A percentile compares a stretch with the other conserved stretches of the same genome.
phyloP scores from a whole-genome alignment of 1,140 invertebrate species.

The Pollicipes pollicipes region DNA sequence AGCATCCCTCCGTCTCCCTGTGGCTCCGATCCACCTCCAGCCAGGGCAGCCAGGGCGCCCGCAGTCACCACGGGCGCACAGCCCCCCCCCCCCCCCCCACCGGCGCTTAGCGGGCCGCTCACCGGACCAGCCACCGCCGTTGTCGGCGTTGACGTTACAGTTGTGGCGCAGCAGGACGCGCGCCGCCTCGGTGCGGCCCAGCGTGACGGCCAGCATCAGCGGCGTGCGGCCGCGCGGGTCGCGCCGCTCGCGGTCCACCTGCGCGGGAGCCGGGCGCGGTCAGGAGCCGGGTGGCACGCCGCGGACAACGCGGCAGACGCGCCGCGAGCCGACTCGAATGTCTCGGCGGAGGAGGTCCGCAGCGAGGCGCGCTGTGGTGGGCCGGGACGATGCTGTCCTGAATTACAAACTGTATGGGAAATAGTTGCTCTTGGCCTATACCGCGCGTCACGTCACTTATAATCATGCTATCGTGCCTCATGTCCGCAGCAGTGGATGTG shows the following conservation, averaged over 20 bases:
- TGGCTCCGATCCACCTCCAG: too few relatives aligned
- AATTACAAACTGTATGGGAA: not conserved
- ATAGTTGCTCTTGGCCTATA: not conserved
- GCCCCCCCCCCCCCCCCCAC: too few relatives aligned
- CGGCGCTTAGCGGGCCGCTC: too few relatives aligned
- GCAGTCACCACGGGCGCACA: too few relatives aligned
- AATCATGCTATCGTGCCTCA: too few relatives aligned
- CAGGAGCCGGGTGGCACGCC: not conserved
- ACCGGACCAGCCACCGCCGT: slow-evolving; percentile 82
- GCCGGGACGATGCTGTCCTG: slow-evolving; percentile 1
- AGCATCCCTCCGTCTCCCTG: too few relatives aligned
- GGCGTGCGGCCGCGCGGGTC: slow-evolving; percentile 81
- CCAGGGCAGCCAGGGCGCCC: too few relatives aligned
- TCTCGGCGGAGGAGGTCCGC: slow-evolving; percentile 1
- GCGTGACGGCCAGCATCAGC: slow-evolving; percentile 73
- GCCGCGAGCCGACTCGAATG: too few relatives aligned
- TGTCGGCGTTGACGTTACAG: slow-evolving; percentile 83
- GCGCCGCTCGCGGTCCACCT: slow-evolving; percentile 61
- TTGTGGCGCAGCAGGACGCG: slow-evolving; percentile 59
- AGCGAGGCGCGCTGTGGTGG: not conserved
- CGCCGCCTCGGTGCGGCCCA: slow-evolving; percentile 64
- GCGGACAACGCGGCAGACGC: too few relatives aligned
- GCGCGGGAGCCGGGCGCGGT: slow-evolving; percentile 17
- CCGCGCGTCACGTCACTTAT: too few relatives aligned
- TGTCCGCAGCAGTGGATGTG: not conserved